phyloP scores from a whole-genome alignment of 2,888 invertebrate species.

The Abrostola triplasia region DNA sequence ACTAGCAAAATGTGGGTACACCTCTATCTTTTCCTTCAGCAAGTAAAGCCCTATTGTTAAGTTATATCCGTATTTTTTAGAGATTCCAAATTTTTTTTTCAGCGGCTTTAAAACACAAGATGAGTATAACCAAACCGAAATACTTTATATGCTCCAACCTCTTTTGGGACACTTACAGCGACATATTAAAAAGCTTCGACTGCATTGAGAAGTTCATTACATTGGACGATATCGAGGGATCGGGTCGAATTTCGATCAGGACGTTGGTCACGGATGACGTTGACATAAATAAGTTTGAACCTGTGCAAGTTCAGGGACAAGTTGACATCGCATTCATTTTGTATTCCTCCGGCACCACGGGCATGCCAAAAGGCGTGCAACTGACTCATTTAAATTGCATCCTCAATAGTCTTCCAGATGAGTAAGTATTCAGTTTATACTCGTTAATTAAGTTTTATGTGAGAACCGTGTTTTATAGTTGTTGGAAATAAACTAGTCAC shows the following conservation, averaged over 20 bases:
- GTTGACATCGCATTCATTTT: slow-evolving; percentile 80
- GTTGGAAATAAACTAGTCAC: no score
- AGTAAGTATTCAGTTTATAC: slow-evolving; percentile 63
- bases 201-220: slow-evolving; percentile 68
- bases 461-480: no score
- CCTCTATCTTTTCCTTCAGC: no score
- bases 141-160: slow-evolving; percentile 89
- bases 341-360: slow-evolving; percentile 92
- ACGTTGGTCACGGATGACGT: slow-evolving; percentile 60
- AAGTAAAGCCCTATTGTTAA: no score
- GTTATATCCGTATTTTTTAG: background rate
- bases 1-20: no score
- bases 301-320: slow-evolving; percentile 80
- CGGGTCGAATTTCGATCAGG: slow-evolving; percentile 58
- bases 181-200: slow-evolving; percentile 65
- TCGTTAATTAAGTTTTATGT: slow-evolving; percentile 2
- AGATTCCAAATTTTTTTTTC: slow-evolving; percentile 54
- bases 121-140: slow-evolving; percentile 90
- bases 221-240: slow-evolving; percentile 62
- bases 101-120: slow-evolving; percentile 90
- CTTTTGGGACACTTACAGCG: slow-evolving; percentile 78
- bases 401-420: slow-evolving; percentile 69
- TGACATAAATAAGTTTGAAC: slow-evolving; percentile 73
- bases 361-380: slow-evolving; percentile 91
- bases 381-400: slow-evolving; percentile 89